Percentiles rank a stretch among this genome's conserved stretches.
Evolutionary conservation across 2,888 invertebrate species (phyloP).

Genomic region (Andrena fulva): DNA sequence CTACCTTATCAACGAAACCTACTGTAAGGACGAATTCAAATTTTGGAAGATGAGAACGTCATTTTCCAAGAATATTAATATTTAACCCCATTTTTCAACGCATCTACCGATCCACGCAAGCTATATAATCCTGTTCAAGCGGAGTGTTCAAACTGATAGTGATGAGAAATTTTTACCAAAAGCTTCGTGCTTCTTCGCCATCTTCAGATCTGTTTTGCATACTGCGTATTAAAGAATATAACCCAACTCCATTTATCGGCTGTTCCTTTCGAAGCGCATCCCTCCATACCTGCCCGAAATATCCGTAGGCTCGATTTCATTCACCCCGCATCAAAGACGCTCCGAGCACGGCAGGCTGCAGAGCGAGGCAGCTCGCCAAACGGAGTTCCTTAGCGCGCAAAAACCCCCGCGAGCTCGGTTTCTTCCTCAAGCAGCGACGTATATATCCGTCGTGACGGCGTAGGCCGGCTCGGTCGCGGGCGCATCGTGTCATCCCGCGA

Average conservation of each 20-base stretch:
- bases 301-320: neutral
- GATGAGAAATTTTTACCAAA: too few species aligned
- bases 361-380: conserved; percentile 19
- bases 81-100: too few species aligned
- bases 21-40: too few species aligned
- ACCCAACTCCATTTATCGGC: neutral
- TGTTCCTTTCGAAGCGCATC: neutral
- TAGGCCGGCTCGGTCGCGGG: conserved; percentile 9
- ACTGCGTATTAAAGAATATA: neutral
- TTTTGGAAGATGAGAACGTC: too few species aligned
- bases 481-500: conserved; percentile 67
- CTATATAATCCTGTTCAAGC: too few species aligned
- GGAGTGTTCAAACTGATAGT: too few species aligned
- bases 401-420: conserved; percentile 19
- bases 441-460: conserved; percentile 30
- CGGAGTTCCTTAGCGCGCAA: conserved; percentile 20
- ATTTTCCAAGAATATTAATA: too few species aligned
- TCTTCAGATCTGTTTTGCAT: too few species aligned
- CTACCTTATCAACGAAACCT: too few species aligned
- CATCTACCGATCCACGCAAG: too few species aligned
- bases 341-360: neutral
- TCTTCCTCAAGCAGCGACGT: conserved; percentile 14
- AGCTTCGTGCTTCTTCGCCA: too few species aligned
- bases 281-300: neutral
- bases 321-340: neutral